Evolutionary conservation across 2,888 invertebrate genomes (phyloP).

Genomic region (Archips crataeganus): DNA sequence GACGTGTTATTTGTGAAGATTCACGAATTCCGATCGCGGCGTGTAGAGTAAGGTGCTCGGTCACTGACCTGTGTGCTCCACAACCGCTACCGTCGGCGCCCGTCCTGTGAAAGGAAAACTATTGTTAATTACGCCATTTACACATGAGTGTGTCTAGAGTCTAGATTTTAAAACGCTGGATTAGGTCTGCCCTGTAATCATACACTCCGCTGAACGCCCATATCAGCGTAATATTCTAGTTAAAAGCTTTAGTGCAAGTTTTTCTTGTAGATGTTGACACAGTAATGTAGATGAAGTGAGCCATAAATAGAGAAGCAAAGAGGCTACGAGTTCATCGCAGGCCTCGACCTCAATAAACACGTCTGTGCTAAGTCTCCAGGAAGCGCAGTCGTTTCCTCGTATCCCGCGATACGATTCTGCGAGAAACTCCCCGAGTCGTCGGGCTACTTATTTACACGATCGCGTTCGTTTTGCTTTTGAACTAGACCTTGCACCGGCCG

Average conservation of each 20-base stretch:
- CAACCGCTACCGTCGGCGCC: slow-evolving; percentile 70
- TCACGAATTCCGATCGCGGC: slow-evolving; percentile 78
- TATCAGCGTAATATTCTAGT: slow-evolving; percentile 50
- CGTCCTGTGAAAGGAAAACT: slow-evolving; percentile 73
- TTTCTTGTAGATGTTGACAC: slow-evolving; percentile 15
- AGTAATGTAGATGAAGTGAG: slow-evolving; percentile 13
- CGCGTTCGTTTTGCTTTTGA: slow-evolving; percentile 52
- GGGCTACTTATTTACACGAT: slow-evolving; percentile 25
- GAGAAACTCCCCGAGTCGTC: slow-evolving; percentile 17
- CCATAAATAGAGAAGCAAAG: slow-evolving; percentile 33
- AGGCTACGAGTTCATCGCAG: slow-evolving; percentile 26
- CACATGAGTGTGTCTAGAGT: slow-evolving; percentile 67
- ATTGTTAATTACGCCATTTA: slow-evolving; percentile 72
- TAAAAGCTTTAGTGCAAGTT: neutral
- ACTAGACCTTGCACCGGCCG: slow-evolving; percentile 51
- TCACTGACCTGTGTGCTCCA: slow-evolving; percentile 78
- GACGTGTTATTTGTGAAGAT: slow-evolving; percentile 82
- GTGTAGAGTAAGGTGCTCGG: slow-evolving; percentile 65
- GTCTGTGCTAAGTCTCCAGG: slow-evolving; percentile 25
- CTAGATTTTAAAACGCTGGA: slow-evolving; percentile 69
- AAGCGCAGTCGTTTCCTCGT: slow-evolving; percentile 30
- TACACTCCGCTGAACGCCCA: slow-evolving; percentile 50
- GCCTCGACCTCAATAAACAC: slow-evolving; percentile 35
- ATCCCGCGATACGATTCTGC: slow-evolving; percentile 28
- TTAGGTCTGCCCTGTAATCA: slow-evolving; percentile 67